These are phyloP conservation scores for Temnothorax curvispinosus DNA, from an alignment of 1,140 invertebrate species.

Conservation along the genomic window DNA sequence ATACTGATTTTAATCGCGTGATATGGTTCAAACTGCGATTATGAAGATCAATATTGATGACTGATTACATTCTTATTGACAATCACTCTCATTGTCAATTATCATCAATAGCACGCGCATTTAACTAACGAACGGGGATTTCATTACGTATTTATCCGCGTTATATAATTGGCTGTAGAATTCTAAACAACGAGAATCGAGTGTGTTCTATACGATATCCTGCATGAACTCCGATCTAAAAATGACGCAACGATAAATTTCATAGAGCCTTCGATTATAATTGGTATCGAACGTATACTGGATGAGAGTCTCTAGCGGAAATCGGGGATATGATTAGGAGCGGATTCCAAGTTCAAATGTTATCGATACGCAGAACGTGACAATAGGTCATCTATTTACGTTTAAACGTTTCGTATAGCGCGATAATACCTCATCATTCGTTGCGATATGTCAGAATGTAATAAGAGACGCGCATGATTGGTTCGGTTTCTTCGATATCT, in stretches of 20 bases:
- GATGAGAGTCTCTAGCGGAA: neutral
- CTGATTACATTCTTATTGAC: neutral
- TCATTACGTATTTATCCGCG: neutral
- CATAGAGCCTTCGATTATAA: neutral
- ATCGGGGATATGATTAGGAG: neutral
- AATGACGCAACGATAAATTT: neutral
- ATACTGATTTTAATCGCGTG: neutral
- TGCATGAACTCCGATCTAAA: neutral
- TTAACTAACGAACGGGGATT: neutral
- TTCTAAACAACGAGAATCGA: neutral
- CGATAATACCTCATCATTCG: neutral
- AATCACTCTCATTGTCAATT: neutral
- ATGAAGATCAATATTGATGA: neutral
- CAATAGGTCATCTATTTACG: conserved; percentile 47
- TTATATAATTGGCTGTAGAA: neutral
- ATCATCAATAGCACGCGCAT: neutral
- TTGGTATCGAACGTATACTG: neutral
- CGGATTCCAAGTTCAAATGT: conserved; percentile 30
- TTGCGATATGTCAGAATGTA: neutral
- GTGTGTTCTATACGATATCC: neutral
- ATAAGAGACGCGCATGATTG: neutral
- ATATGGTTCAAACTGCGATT: neutral
- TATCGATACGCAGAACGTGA: conserved; percentile 10
- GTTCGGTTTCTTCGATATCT: neutral
- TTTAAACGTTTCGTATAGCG: conserved; percentile 1